Evolutionary conservation across 1,140 invertebrate genomes (phyloP), one percentile per base, ranked within the genome.

Genomic region (Copidosoma floridanum): DNA sequence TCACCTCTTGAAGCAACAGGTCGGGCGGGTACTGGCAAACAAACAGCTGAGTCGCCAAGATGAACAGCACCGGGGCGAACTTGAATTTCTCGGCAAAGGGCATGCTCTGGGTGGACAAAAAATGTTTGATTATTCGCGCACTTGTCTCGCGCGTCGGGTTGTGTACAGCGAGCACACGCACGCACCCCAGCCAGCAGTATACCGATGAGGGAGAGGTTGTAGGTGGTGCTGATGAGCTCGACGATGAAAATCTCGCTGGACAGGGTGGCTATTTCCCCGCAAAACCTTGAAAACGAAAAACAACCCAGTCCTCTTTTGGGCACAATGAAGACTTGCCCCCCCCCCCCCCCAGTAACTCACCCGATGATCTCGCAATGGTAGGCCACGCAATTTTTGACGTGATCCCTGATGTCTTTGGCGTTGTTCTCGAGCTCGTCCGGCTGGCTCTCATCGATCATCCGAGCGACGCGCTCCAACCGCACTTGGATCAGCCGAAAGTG

Each of bases 21-120:
- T 47, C 54, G 4, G 54, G 54, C n/a, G 54, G 43, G 37, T 56
- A 56, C 18, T 56, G 54, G n/a, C 54, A 56, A 21, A 56, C 54
- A 11, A 56, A 56, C 11, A 56, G 21, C 23, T 56, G 54, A 5
- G 20, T 47, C n/a, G 43, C 37, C 12, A 56, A 20, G 8, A 56
- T 56, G 4, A 56, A 21, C 11, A 56, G 16, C 1, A 56, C 54
- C 7, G 54, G 54, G 10, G 54, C 54, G 5, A 56, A 56, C n/a
- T 56, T 56, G 14, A 56, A 46, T 46, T 56, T 56, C 16, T 56
- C 54, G 1, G 54, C 20, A 1, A 56, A 32, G 2, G 54, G 54
- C 54, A 47, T 56, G n/a, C 37, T 56, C 54, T 56, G 12, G 1
- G 11, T 3, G 16, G 2, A 8, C 14, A 37, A 51, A 20, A 40